phyloP scores from a whole-genome alignment of 2,888 invertebrate species.

The Harpalus rufipes region DNA sequence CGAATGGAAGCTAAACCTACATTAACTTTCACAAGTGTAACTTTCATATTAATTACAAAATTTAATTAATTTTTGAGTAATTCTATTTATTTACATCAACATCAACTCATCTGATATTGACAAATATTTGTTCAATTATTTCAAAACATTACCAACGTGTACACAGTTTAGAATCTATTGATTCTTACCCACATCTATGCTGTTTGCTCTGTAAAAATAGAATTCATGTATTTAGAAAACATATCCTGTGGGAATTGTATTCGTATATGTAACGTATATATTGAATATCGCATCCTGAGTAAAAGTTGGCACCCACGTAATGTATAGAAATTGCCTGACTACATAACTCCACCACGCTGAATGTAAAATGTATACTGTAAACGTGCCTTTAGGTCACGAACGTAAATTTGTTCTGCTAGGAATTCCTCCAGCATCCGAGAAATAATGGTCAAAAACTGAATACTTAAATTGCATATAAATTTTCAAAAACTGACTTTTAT shows the following conservation, averaged over 20 bases:
- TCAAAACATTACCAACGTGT: not conserved
- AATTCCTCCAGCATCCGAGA: conserved; percentile 45
- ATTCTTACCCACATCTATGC: not conserved
- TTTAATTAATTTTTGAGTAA: too few species aligned
- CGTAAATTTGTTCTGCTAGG: conserved; percentile 56
- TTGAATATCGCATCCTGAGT: conserved; percentile 31
- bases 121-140: not conserved
- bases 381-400: conserved; percentile 59
- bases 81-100: too few species aligned
- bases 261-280: not conserved
- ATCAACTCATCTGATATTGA: too few species aligned
- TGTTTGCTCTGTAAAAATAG: not conserved
- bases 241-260: conserved; percentile 7
- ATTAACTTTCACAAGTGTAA: too few species aligned
- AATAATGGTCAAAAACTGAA: conserved; percentile 61
- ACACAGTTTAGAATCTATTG: not conserved
- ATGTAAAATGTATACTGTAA: conserved; percentile 59
- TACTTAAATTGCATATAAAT: conserved; percentile 59
- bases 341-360: conserved; percentile 39
- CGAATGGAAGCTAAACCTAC: too few species aligned
- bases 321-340: conserved; percentile 50
- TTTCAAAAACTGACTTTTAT: conserved; percentile 50
- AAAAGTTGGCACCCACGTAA: conserved; percentile 53
- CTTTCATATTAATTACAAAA: too few species aligned
- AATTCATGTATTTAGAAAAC: conserved; percentile 29